Conservation (phyloP, 2,888 invertebrate genomes). For the Xestia xanthographa region DNA sequence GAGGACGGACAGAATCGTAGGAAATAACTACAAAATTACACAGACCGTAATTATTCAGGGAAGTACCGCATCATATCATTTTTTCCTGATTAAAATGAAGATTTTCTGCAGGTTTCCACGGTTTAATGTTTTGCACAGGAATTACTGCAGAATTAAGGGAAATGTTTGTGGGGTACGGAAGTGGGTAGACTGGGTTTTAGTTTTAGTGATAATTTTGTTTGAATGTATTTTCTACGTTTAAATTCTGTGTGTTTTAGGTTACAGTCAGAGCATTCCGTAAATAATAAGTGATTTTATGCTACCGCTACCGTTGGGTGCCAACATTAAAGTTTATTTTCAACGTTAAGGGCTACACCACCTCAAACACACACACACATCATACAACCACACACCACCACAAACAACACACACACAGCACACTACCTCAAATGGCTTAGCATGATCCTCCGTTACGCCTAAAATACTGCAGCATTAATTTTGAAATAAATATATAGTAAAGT, state of each 20-base stretch:
- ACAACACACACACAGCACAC: no score
- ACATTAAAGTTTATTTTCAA: no score
- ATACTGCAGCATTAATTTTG: no score
- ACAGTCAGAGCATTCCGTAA: no score
- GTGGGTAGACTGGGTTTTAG: not conserved
- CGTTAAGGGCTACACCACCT: no score
- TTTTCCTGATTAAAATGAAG: conserved; percentile 57
- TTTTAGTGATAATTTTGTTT: not conserved
- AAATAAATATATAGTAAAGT: no score
- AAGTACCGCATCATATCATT: conserved; percentile 56
- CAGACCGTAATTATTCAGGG: conserved; percentile 65
- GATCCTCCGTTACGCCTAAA: no score
- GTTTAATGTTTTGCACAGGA: conserved; percentile 30
- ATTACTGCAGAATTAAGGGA: conserved; percentile 38
- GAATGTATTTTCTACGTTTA: not conserved
- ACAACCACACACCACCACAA: no score
- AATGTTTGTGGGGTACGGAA: conserved; percentile 32
- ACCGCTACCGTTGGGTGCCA: not conserved
- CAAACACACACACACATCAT: no score
- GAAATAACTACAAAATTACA: conserved; percentile 64
- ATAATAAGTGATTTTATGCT: not conserved
- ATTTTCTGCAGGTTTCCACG: conserved; percentile 33
- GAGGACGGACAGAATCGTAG: conserved; percentile 36
- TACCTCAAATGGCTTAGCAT: no score
- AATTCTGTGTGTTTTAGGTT: not conserved